Base-by-base conservation (phyloP, 2,888 invertebrate species). In the Andrena fulva region DNA sequence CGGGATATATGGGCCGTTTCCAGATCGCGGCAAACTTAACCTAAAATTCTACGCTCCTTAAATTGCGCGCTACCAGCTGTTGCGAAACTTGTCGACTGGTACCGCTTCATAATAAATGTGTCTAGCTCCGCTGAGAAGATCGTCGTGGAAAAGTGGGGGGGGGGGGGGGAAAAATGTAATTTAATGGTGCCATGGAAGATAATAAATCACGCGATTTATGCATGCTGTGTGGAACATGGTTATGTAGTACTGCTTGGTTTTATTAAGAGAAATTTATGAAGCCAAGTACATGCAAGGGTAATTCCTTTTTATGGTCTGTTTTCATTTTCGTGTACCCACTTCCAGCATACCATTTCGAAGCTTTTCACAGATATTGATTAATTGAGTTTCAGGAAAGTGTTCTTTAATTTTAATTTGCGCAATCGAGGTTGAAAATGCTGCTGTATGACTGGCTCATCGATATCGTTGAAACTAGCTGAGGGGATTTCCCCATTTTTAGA, bases 31-130 rank as follows among this genome's bases (percentile, higher is more conserved):
- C 60, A 52, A 77, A 59, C 72, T 68, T 76, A 60, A 67, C 77
- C 56, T 66, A 70, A 75, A 78, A 76, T 63, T 84, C 78, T 68
- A 78, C 59, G 48, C 52, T 81, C 33, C 76, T 78, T 85, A 74
- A 85, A 81, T 75, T 63, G 56, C 16, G 52, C 29, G 71, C 31
- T 52, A 8, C 52, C 79, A 60, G 71, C 64, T 69, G 67, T 60
- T 48, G 50, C 68, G 6, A 59, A 42, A 70, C 50, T 83, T 66
- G 67, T 76, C 33, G 66, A 48, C 66, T 20, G 48, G 24, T 29
- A 48, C 50, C 69, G 27, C 70, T 62, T 33, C 50, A 31, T 56
- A 72, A 73, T 56, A 56, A 66, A 73, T 74, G 67, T 24, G 42
- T 74, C 73, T 74, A 74, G 67, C 42, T 31, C 54, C 31, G 12